Evolutionary conservation across 2,113 vertebrate species (phyloP).

Genomic region (Xiphophorus hellerii): DNA sequence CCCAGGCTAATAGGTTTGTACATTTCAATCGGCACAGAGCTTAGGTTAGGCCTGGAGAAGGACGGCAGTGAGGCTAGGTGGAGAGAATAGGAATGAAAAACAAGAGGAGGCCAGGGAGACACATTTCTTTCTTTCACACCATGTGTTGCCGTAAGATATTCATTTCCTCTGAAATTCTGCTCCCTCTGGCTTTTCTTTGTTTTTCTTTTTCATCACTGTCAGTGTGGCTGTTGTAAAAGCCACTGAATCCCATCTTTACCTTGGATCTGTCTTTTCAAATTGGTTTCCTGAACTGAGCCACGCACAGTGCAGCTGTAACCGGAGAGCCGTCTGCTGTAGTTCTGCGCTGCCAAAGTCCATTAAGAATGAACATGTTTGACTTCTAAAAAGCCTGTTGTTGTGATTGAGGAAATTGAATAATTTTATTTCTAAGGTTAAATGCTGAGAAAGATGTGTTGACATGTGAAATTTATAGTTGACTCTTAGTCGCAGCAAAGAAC

Average conservation of each 20-base stretch:
- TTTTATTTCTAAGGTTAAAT: slow-evolving; percentile 48
- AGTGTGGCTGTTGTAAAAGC: slow-evolving; percentile 59
- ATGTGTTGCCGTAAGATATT: slow-evolving; percentile 74
- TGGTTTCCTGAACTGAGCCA: slow-evolving; percentile 60
- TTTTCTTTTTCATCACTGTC: slow-evolving; percentile 71
- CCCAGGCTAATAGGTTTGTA: slow-evolving; percentile 68
- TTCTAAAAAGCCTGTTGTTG: slow-evolving; percentile 47
- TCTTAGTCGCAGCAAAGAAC: slow-evolving; percentile 14
- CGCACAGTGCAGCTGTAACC: slow-evolving; percentile 68
- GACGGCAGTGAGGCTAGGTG: slow-evolving; percentile 21
- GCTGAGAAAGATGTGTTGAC: slow-evolving; percentile 42
- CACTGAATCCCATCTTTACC: slow-evolving; percentile 57
- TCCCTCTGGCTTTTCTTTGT: slow-evolving; percentile 52
- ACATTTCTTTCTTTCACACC: slow-evolving; percentile 75
- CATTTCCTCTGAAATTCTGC: slow-evolving; percentile 70
- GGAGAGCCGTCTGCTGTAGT: slow-evolving; percentile 54
- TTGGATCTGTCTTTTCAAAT: slow-evolving; percentile 60
- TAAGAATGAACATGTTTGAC: slow-evolving; percentile 68
- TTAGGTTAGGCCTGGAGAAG: slow-evolving; percentile 46
- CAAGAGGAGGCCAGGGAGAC: slow-evolving; percentile 65
- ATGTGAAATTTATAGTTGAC: slow-evolving; percentile 27
- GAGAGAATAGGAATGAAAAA: slow-evolving; percentile 67
- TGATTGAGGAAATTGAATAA: slow-evolving; percentile 51
- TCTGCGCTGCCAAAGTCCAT: slow-evolving; percentile 58
- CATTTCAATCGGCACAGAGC: slow-evolving; percentile 67